Conservation (phyloP, 2,888 invertebrate genomes). For the Choreutis nemorana region DNA sequence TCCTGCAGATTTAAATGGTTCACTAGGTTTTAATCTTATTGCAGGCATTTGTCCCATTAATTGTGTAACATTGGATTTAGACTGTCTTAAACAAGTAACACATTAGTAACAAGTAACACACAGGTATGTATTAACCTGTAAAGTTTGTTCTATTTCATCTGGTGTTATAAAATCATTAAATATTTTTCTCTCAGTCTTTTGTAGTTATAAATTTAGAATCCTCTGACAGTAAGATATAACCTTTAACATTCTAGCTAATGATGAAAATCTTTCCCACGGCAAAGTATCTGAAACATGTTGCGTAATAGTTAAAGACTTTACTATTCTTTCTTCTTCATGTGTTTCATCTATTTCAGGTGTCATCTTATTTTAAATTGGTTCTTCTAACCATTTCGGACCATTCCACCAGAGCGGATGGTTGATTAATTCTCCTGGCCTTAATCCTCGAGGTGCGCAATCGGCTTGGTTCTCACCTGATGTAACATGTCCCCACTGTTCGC, state of each 20-base stretch:
- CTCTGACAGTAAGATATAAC: neutral
- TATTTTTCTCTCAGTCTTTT: neutral
- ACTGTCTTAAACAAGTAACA: slow-evolving; percentile 4
- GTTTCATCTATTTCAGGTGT: neutral
- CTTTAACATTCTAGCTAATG: neutral
- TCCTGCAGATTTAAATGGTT: slow-evolving; percentile 3
- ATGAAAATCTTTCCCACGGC: neutral
- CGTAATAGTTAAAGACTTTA: neutral
- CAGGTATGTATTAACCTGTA: too few species aligned
- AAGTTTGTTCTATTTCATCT: neutral
- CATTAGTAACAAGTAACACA: too few species aligned
- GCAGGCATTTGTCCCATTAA: slow-evolving; percentile 4
- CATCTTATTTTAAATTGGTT: neutral
- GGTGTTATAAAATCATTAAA: neutral
- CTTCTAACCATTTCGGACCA: neutral
- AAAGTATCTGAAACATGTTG: neutral
- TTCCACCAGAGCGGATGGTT: neutral
- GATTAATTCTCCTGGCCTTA: neutral
- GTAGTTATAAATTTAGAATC: neutral
- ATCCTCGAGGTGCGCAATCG: neutral
- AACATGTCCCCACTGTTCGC: neutral
- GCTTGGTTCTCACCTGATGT: neutral
- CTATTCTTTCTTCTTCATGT: neutral
- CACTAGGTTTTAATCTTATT: slow-evolving; percentile 2
- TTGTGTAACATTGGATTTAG: neutral